phyloP scores from a whole-genome alignment of 2,888 invertebrate genomes.

The Hirtodrosophila confusa region DNA sequence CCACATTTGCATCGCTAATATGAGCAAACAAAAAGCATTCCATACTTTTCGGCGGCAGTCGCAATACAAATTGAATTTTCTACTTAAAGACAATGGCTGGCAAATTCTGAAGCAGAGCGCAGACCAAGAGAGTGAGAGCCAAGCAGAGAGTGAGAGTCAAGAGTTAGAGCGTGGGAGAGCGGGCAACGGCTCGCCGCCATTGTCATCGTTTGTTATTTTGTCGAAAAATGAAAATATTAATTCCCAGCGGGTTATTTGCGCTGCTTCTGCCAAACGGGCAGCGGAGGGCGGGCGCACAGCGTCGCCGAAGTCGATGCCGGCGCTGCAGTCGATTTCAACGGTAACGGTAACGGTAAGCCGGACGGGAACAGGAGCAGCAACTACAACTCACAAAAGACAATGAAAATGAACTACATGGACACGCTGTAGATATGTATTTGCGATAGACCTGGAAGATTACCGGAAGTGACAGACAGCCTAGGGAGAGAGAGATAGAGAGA shows the following conservation, averaged over 20 bases:
- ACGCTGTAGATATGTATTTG: too few relatives aligned
- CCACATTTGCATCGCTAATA: conserved; percentile 1
- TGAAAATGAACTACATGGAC: conserved; percentile 40
- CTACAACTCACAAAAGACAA: conserved; percentile 35
- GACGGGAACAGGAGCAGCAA: conserved; percentile 15
- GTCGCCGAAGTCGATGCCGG: conserved; percentile 9
- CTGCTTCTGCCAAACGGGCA: conserved; percentile 13
- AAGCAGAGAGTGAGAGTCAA: conserved; percentile 5
- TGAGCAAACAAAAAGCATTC: conserved; percentile 48
- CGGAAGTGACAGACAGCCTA: conserved; percentile 28
- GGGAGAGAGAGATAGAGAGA: background rate
- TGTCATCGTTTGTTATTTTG: conserved; percentile 62
- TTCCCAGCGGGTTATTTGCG: conserved; percentile 68
- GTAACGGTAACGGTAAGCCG: conserved; percentile 25
- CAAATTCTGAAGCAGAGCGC: conserved; percentile 53
- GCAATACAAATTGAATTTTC: conserved; percentile 72
- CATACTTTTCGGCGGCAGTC: conserved; percentile 42
- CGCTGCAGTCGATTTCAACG: conserved; percentile 3
- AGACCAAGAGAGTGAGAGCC: conserved; percentile 4
- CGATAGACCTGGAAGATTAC: conserved; percentile 25
- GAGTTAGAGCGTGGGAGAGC: background rate
- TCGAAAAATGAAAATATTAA: conserved; percentile 71
- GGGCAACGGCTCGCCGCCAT: conserved; percentile 15
- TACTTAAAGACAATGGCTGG: conserved; percentile 70
- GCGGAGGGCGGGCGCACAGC: background rate